These are phyloP conservation scores for Ptyas mucosa DNA, from an alignment of 2,113 vertebrate genomes.

Conservation along the genomic window DNA sequence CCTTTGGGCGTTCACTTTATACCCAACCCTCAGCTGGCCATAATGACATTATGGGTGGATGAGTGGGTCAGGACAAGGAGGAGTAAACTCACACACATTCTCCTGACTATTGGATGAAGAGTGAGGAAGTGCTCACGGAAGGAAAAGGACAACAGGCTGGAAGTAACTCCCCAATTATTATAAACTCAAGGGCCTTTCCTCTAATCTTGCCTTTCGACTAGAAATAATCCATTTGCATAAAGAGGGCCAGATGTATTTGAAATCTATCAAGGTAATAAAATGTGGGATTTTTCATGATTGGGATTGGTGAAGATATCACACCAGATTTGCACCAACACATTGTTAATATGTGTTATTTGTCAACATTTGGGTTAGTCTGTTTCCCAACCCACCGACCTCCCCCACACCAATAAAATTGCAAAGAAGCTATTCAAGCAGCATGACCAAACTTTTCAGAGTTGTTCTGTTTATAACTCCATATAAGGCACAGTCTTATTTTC, in stretches of 20 bases:
- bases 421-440: neutral
- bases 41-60: neutral
- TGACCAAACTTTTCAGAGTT: neutral
- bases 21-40: neutral
- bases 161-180: neutral
- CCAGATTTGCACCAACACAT: neutral
- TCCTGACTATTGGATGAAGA: neutral
- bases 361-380: neutral
- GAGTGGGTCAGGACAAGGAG: neutral
- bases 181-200: neutral
- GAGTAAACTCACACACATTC: neutral
- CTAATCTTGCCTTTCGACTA: neutral
- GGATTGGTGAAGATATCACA: neutral
- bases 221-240: neutral
- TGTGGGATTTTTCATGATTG: neutral
- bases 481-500: neutral
- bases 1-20: neutral
- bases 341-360: neutral
- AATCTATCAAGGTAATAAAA: neutral
- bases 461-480: neutral
- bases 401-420: neutral
- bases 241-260: neutral
- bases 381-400: neutral
- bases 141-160: neutral
- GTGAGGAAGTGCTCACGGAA: neutral